A percentile compares a stretch with the other conserved stretches of the same genome.
Conservation (phyloP, 2,797 vertebrate species). For the Natrix natrix region DNA sequence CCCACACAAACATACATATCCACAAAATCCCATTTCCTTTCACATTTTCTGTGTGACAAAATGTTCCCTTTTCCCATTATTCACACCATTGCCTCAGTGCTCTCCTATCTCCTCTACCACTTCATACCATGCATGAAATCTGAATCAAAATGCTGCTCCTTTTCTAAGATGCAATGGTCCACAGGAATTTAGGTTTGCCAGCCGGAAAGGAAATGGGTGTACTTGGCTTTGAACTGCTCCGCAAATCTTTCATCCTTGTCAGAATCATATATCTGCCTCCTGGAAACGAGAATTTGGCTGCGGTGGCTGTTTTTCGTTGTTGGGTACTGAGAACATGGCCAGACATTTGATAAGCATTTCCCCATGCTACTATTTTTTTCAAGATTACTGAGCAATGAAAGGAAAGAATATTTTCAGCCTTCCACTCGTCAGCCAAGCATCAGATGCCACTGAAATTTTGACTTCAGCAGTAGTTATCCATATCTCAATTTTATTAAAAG, state of each 20-base stretch:
- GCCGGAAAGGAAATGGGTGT: accelerated
- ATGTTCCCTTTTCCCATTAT: background rate
- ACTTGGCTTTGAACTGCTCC: background rate
- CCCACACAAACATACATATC: background rate
- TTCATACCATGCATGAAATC: constrained; percentile 3
- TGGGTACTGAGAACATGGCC: background rate
- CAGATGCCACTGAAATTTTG: background rate
- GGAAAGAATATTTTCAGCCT: background rate
- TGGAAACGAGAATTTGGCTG: background rate
- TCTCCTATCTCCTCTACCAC: background rate
- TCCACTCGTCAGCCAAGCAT: background rate
- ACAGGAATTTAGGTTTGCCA: background rate
- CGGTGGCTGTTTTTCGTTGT: background rate
- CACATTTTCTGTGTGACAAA: background rate
- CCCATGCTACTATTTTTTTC: too few relatives aligned
- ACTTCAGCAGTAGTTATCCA: background rate
- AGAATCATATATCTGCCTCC: background rate
- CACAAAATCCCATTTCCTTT: background rate
- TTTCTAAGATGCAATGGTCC: background rate
- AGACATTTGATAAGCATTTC: background rate
- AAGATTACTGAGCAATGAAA: background rate
- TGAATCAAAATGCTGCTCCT: background rate
- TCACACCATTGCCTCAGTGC: background rate
- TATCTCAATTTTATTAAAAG: background rate
- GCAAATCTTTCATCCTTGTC: background rate